A percentile compares a stretch with the other conserved stretches of the same genome.
phyloP scores from a whole-genome alignment of 1,140 invertebrate species.

The Arion vulgaris region DNA sequence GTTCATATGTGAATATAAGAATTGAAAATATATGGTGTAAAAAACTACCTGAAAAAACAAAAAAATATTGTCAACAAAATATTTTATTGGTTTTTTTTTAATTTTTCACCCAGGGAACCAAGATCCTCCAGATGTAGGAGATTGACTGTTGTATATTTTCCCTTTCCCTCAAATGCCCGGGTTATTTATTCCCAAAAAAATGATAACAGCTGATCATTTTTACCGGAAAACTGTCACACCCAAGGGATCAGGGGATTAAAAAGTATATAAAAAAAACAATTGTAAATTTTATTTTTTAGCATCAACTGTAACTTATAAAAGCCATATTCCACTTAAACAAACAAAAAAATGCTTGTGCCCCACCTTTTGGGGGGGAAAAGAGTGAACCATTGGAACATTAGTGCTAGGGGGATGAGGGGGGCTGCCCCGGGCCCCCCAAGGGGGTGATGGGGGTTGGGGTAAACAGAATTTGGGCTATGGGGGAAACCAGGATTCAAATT shows the following conservation, averaged over 20 bases:
- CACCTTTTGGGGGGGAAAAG: background rate
- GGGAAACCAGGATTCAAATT: background rate
- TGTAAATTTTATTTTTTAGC: too few relatives aligned
- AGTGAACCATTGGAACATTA: background rate
- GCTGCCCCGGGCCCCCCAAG: background rate
- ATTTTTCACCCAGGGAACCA: conserved; percentile 51
- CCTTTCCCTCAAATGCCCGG: conserved; percentile 42
- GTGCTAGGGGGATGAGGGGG: background rate
- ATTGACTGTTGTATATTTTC: conserved; percentile 46
- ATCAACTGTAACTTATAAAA: too few relatives aligned
- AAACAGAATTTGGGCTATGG: background rate
- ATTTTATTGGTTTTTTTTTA: too few relatives aligned
- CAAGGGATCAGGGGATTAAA: conserved; percentile 53
- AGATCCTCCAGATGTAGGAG: conserved; percentile 27
- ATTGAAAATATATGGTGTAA: too few relatives aligned
- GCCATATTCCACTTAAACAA: too few relatives aligned
- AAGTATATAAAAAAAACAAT: background rate
- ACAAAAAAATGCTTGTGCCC: background rate
- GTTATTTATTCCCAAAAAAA: conserved; percentile 37
- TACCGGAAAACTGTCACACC: conserved; percentile 49
- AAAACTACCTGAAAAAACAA: background rate
- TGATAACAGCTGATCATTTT: conserved; percentile 50
- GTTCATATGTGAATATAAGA: too few relatives aligned
- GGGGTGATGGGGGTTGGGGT: background rate
- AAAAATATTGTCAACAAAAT: too few relatives aligned